Evolutionary conservation across 2,888 invertebrate genomes (phyloP).

Genomic region (Cyclophora punctaria): DNA sequence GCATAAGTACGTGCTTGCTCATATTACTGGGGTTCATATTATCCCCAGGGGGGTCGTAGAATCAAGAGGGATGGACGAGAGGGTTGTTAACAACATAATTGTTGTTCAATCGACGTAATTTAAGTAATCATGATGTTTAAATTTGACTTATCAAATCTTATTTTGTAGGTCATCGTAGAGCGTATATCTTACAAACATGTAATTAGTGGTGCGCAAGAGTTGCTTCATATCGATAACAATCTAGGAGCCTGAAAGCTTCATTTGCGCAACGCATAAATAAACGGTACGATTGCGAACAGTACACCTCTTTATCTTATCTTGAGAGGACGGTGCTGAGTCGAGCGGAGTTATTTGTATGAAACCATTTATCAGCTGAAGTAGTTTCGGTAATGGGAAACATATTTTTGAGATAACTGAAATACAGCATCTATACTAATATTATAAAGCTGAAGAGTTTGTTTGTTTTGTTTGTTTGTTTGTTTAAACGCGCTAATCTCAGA

Average conservation of each 20-base stretch:
- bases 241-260: conserved; percentile 10
- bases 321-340: conserved; percentile 1
- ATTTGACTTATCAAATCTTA: conserved; percentile 1
- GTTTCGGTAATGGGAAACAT: too few species aligned
- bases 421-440: too few species aligned
- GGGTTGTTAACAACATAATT: too few species aligned
- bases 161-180: neutral
- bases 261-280: conserved; percentile 31
- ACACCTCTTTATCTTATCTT: conserved; percentile 24
- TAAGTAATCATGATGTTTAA: neutral
- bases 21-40: neutral
- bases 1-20: too few species aligned
- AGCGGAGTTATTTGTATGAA: too few species aligned
- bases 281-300: conserved; percentile 35
- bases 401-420: too few species aligned
- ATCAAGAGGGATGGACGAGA: too few species aligned
- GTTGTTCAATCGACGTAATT: too few species aligned
- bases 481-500: too few species aligned
- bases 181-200: conserved; percentile 2
- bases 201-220: conserved; percentile 12
- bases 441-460: too few species aligned
- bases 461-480: too few species aligned
- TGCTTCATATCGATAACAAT: conserved; percentile 29
- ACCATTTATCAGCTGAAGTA: too few species aligned
- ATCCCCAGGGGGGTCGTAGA: neutral